Conservation (phyloP, 2,797 vertebrate species). For the Rousettus madagascariensis region DNA sequence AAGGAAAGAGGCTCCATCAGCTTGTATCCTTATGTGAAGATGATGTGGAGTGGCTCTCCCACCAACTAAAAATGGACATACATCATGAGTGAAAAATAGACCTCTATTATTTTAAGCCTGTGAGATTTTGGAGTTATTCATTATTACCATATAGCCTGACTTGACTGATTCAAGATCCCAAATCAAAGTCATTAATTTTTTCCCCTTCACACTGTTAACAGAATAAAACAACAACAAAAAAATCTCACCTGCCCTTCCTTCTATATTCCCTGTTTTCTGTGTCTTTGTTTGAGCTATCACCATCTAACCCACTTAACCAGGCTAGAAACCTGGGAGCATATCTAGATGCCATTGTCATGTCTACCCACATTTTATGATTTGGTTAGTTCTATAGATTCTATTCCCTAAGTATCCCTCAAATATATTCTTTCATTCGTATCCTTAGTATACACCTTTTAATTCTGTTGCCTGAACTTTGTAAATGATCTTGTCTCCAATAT, state of each 20-base stretch:
- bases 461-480: not conserved
- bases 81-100: not conserved
- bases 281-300: not conserved
- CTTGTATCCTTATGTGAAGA: not conserved
- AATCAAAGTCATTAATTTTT: constrained; percentile 17
- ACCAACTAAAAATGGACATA: not conserved
- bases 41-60: not conserved
- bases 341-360: not conserved
- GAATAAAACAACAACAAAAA: not conserved
- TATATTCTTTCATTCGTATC: not conserved
- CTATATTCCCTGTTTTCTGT: not conserved
- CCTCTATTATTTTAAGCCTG: not conserved
- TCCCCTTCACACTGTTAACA: not conserved
- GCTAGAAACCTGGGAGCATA: not conserved
- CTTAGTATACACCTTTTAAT: not conserved
- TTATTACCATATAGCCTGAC: not conserved
- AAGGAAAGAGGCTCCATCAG: not conserved
- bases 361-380: not conserved
- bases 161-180: not conserved
- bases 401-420: not conserved
- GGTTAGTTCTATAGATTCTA: not conserved
- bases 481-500: not conserved
- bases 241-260: not conserved
- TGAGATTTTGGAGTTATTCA: not conserved
- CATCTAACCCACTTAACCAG: not conserved